These are phyloP conservation scores for Neotoxoptera formosana DNA, from an alignment of 1,140 invertebrate species.

Conservation along the genomic window DNA sequence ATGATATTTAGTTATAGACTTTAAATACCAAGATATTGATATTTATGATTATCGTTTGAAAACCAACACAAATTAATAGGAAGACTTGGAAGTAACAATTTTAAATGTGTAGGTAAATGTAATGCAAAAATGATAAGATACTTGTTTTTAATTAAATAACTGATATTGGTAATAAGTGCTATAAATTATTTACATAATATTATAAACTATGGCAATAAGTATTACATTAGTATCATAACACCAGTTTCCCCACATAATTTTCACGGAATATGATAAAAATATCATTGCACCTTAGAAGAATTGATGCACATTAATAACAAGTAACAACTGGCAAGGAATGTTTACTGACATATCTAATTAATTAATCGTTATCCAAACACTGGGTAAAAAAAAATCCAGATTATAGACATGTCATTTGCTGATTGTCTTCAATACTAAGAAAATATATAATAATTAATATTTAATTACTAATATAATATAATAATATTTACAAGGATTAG, in stretches of 20 bases:
- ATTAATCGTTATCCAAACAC: too few species aligned
- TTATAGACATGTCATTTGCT: too few species aligned
- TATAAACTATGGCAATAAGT: neutral
- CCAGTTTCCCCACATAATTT: too few species aligned
- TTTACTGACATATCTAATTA: too few species aligned
- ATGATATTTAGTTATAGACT: neutral
- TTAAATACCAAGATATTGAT: neutral
- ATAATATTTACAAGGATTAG: too few species aligned
- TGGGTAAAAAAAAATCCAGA: too few species aligned
- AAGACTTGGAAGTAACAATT: neutral
- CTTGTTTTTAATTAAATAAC: neutral
- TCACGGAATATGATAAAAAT: neutral
- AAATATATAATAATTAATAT: too few species aligned
- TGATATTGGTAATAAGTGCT: neutral
- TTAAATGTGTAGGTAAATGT: neutral
- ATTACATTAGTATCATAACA: neutral
- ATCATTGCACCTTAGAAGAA: neutral
- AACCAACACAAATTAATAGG: neutral
- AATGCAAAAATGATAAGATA: neutral
- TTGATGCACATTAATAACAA: neutral
- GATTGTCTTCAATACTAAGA: too few species aligned
- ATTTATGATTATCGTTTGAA: neutral
- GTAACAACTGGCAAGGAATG: too few species aligned
- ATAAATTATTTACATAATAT: neutral
- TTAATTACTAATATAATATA: too few species aligned